Percentiles rank a stretch among this genome's conserved stretches.
Conservation (phyloP, 2,888 invertebrate species). For the Conops quadrifasciatus region DNA sequence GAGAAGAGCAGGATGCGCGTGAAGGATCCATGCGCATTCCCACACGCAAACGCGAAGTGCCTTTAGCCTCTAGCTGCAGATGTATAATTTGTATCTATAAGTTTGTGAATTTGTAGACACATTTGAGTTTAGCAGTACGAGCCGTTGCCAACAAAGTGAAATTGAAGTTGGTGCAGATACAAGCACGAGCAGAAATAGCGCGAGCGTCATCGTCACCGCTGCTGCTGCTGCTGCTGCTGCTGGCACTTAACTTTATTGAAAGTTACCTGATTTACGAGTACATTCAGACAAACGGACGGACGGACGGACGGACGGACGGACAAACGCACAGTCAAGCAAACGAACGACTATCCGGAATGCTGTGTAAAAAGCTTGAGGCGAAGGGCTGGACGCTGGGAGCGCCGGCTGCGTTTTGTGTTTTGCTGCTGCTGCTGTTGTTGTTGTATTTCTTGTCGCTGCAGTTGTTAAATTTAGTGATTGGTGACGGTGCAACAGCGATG, state of each 20-base stretch:
- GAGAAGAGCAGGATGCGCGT: conserved; percentile 36
- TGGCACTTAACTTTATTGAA: conserved; percentile 55
- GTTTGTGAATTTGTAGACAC: conserved; percentile 10
- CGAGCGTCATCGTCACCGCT: conserved; percentile 45
- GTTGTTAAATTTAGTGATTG: conserved; percentile 18
- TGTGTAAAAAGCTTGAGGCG: conserved; percentile 2
- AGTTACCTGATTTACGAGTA: conserved; percentile 36
- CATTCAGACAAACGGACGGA: conserved; percentile 18
- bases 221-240: conserved; percentile 47
- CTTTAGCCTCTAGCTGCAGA: conserved; percentile 20
- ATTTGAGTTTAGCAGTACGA: background rate
- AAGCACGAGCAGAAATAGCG: background rate
- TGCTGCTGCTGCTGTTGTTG: conserved; percentile 11
- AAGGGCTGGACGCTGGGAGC: conserved; percentile 3
- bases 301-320: conserved; percentile 33
- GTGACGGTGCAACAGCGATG: conserved; percentile 51
- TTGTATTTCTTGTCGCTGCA: background rate
- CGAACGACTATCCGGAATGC: conserved; percentile 35
- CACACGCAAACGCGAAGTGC: conserved; percentile 47
- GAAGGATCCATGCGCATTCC: conserved; percentile 46
- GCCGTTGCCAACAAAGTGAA: background rate
- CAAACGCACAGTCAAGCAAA: conserved; percentile 32
- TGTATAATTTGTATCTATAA: conserved; percentile 46
- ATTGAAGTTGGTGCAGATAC: conserved; percentile 5
- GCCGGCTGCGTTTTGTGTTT: conserved; percentile 1